Evolutionary conservation across 2,113 vertebrate genomes (phyloP), one percentile per base, ranked within the genome.

Genomic region (Gorsachius goisagi): DNA sequence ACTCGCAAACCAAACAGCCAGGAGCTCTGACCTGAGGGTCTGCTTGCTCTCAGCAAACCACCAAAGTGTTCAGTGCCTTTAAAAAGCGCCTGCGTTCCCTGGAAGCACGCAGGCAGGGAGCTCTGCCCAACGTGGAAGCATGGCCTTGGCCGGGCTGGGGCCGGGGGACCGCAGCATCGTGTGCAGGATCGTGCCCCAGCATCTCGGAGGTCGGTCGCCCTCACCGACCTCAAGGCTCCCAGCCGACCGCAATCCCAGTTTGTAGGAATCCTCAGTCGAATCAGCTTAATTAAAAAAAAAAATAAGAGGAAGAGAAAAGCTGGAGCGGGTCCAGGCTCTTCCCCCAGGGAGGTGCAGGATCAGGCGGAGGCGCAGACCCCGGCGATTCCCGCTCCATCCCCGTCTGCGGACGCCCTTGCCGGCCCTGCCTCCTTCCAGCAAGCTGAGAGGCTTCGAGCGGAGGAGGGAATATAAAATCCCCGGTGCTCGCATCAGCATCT

Each of bases 151-250:
- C 5, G 4, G 37, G 49, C 13, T n/a, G 63, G 9, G 28, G 35
- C 16, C 37, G 3, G 60, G 39, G 47, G 35, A 44, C 10, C 10
- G 0, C 23, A 33, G 53, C 59, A 22, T 17, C 10, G 0, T 0
- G 6, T 5, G 76, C 28, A 26, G 66, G n/a, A n/a, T 27, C 18
- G 0, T 6, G 35, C 5, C 47, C 55, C 59, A 20, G 71, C 69
- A 6, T 19, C 55, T 27, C 2, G 0, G 47, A 22, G 15, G 5
- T 3, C 5, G 3, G 20, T 6, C 63, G 37, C 11, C 20, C 37
- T 12, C 41, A 41, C 12, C 41, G 15, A 14, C 20, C 69, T 35
- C 60, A 11, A 62, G 12, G 21, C 23, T 58, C 13, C 67, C 15
- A 12, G 5, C 35, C 0, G 0, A 3, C 45, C 9, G 30, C 80